phyloP scores from a whole-genome alignment of 1,140 invertebrate genomes.

The Drosophila nikananu region DNA sequence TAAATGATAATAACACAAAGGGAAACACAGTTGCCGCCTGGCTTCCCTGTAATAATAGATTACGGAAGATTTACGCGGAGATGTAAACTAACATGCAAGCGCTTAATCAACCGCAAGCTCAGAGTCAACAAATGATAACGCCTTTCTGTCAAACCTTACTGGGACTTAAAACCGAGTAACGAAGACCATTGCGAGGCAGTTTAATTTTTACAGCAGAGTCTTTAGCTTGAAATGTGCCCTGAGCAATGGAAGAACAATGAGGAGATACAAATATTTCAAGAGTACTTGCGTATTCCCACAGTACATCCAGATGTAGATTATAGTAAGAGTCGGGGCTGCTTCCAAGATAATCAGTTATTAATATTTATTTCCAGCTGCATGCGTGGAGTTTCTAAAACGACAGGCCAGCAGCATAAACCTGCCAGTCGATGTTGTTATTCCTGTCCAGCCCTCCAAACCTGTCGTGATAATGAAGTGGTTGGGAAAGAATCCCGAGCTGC shows the following conservation, averaged over 20 bases:
- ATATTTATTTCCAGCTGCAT: conserved; percentile 88
- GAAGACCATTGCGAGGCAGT: conserved; percentile 11
- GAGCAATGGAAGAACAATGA: conserved; percentile 86
- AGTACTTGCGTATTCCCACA: conserved; percentile 93
- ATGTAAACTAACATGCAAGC: neutral
- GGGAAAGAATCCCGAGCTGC: conserved; percentile 88
- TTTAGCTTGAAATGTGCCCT: conserved; percentile 35
- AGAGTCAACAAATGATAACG: conserved; percentile 35
- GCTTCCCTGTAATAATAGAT: neutral
- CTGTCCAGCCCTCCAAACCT: conserved; percentile 86
- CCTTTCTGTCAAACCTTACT: neutral
- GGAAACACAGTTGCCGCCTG: neutral
- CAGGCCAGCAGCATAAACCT: conserved; percentile 88
- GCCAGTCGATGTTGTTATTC: conserved; percentile 86
- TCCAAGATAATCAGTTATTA: too few relatives aligned
- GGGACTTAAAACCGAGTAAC: conserved; percentile 9
- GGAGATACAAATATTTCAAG: conserved; percentile 91
- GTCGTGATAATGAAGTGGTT: conserved; percentile 91
- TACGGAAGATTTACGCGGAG: neutral
- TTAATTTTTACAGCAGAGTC: neutral
- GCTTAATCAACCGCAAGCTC: neutral
- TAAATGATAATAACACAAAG: neutral
- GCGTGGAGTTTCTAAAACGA: conserved; percentile 88
- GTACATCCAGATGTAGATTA: conserved; percentile 94
- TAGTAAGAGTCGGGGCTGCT: conserved; percentile 86